Percentiles rank a stretch among this genome's conserved stretches.
phyloP scores from a whole-genome alignment of 1,140 invertebrate genomes.

The Leptopilina clavipes region DNA sequence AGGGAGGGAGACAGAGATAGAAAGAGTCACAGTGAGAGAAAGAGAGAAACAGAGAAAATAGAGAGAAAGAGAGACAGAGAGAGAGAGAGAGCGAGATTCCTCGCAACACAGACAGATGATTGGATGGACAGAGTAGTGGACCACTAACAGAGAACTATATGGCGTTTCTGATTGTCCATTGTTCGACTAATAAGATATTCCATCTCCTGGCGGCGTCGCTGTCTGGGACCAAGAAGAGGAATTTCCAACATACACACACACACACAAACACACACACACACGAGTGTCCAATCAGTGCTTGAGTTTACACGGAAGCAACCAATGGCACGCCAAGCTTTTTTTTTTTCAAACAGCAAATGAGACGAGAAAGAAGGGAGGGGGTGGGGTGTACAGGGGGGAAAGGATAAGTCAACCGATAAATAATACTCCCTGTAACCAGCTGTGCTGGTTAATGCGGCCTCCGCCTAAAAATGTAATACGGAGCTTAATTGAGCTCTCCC shows the following conservation, averaged over 20 bases:
- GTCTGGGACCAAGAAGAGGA: conserved; percentile 50
- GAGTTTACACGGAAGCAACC: conserved; percentile 56
- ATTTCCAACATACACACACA: conserved; percentile 22
- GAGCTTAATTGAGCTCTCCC: conserved; percentile 64
- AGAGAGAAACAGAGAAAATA: too few relatives aligned
- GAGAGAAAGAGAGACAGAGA: background rate
- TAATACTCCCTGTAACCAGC: conserved; percentile 62
- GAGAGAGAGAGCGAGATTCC: conserved; percentile 41
- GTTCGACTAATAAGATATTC: conserved; percentile 73
- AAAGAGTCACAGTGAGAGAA: conserved; percentile 14
- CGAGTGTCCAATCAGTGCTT: conserved; percentile 55
- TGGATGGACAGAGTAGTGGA: conserved; percentile 50
- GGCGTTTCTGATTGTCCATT: conserved; percentile 72
- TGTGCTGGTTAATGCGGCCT: conserved; percentile 62
- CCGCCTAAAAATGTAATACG: conserved; percentile 62
- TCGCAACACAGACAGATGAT: background rate
- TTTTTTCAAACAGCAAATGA: conserved; percentile 56
- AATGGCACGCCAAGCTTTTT: conserved; percentile 44
- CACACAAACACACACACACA: too few relatives aligned
- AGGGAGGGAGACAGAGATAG: too few relatives aligned
- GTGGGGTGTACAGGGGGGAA: too few relatives aligned
- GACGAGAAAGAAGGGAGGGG: conserved; percentile 41
- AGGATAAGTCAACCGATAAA: conserved; percentile 69
- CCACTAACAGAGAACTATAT: conserved; percentile 67
- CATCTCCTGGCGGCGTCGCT: conserved; percentile 60